Conservation (phyloP, 2,888 invertebrate species). For the Amiota minor region DNA sequence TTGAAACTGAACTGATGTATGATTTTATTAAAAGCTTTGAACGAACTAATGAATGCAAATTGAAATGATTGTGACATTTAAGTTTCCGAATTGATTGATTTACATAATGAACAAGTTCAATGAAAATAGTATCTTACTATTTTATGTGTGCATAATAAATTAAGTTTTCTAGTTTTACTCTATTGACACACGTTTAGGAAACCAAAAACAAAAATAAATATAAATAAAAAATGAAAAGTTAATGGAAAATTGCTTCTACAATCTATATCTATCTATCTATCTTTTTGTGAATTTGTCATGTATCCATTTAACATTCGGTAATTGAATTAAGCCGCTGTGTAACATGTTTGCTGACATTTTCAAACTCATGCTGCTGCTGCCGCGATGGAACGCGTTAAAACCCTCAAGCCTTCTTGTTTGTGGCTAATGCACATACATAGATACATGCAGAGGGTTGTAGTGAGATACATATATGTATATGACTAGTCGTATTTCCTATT, state of each 20-base stretch:
- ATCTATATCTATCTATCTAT: too few species aligned
- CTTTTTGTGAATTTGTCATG: too few species aligned
- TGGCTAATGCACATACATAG: background rate
- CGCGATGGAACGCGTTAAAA: background rate
- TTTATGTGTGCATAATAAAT: too few species aligned
- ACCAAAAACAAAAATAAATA: slow-evolving; percentile 2
- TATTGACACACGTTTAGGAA: background rate
- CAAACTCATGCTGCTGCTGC: background rate
- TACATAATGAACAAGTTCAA: slow-evolving; percentile 61
- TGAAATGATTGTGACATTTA: background rate
- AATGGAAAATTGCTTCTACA: too few species aligned
- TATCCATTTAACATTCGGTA: slow-evolving; percentile 39
- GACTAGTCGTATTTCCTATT: slow-evolving; percentile 55
- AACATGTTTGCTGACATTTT: slow-evolving; percentile 52
- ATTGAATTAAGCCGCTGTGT: slow-evolving; percentile 52
- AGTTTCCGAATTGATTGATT: slow-evolving; percentile 52
- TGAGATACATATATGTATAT: slow-evolving; percentile 23
- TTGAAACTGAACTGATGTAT: background rate
- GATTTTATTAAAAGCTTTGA: background rate
- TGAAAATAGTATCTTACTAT: background rate
- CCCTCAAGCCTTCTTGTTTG: background rate
- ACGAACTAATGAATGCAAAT: too few species aligned
- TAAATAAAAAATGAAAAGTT: background rate
- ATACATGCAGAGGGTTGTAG: background rate
- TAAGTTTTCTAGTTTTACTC: background rate